phyloP scores from a whole-genome alignment of 2,888 invertebrate species.

The Sarcophaga carnaria region DNA sequence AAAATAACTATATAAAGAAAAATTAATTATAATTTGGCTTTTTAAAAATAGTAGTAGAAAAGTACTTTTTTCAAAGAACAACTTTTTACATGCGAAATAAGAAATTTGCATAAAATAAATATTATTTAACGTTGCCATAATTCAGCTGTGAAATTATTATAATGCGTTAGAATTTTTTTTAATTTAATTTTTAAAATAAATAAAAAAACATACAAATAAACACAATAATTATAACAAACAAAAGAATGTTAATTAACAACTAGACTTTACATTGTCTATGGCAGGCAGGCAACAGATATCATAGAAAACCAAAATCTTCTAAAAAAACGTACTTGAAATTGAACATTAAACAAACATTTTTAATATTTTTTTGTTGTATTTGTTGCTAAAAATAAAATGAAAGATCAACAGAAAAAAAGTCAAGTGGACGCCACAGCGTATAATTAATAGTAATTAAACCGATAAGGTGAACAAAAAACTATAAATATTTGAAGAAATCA shows the following conservation, averaged over 20 bases:
- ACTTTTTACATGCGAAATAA: neutral
- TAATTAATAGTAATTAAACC: constrained; percentile 20
- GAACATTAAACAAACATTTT: constrained; percentile 27
- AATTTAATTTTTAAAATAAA: neutral
- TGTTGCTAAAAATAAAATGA: neutral
- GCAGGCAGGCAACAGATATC: neutral
- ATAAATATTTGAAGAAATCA: neutral
- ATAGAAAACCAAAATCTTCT: neutral
- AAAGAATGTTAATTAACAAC: neutral
- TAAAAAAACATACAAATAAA: neutral
- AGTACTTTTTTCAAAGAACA: neutral
- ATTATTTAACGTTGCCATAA: neutral
- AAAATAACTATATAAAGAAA: too few species aligned
- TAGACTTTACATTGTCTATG: constrained; percentile 1
- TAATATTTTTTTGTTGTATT: neutral
- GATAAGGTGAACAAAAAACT: constrained; percentile 24
- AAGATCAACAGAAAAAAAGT: neutral
- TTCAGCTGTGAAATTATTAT: neutral
- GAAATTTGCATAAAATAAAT: too few species aligned
- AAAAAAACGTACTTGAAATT: constrained; percentile 26
- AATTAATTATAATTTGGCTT: neutral
- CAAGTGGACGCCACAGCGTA: constrained; percentile 40
- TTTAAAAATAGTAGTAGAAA: neutral
- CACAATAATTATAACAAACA: neutral
- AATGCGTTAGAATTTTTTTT: neutral